These are phyloP conservation scores for Halocynthia aurantium DNA, from an alignment of 23 tunicate genomes.

Conservation along the genomic window DNA sequence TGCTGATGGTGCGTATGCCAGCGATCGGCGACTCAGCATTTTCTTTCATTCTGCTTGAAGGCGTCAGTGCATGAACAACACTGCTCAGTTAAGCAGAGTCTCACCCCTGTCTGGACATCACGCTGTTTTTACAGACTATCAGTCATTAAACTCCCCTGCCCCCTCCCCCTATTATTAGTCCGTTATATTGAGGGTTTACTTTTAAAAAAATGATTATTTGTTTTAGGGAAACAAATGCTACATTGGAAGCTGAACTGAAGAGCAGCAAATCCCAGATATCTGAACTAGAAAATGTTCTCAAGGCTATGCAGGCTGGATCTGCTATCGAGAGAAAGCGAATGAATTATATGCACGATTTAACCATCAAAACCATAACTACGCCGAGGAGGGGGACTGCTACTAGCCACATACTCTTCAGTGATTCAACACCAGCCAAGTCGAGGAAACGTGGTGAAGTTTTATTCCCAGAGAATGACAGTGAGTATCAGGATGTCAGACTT, in stretches of 20 bases:
- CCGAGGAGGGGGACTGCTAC: background rate
- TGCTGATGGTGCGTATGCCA: too few species aligned
- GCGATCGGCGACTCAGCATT: too few species aligned
- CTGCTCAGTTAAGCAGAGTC: background rate
- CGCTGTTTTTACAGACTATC: too few species aligned
- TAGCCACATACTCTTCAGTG: background rate
- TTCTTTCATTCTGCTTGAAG: too few species aligned
- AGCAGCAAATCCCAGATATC: background rate
- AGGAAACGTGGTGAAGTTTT: background rate
- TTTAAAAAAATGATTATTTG: background rate
- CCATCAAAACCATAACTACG: slow-evolving; percentile 31
- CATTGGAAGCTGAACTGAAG: slow-evolving; percentile 2
- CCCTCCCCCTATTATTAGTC: too few species aligned
- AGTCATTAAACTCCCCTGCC: too few species aligned
- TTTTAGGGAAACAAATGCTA: slow-evolving; percentile 1
- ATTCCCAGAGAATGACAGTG: background rate
- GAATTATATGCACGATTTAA: slow-evolving; percentile 23
- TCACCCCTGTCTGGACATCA: too few species aligned
- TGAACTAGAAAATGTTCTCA: slow-evolving; percentile 22
- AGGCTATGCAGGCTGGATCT: slow-evolving; percentile 16
- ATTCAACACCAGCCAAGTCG: background rate
- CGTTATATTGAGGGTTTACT: too few species aligned
- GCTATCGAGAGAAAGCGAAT: slow-evolving; percentile 25
- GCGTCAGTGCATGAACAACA: too few species aligned
- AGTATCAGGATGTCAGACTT: background rate